A percentile compares a stretch with the other conserved stretches of the same genome.
Evolutionary conservation across 2,888 invertebrate genomes (phyloP).

Genomic region (Himalopsyche japonica): DNA sequence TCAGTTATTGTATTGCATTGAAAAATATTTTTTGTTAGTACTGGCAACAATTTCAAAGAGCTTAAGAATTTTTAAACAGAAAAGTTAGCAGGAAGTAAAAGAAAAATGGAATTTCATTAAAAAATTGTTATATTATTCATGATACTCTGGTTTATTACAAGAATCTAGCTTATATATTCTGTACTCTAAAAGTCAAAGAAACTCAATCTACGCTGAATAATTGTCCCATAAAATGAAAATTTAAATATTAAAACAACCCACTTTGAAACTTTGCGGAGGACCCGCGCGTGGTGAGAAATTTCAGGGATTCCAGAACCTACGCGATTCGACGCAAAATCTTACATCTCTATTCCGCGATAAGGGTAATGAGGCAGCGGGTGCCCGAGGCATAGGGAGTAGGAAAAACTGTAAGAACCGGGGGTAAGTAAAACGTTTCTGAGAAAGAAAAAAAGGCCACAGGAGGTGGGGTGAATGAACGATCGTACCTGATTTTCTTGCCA

Average conservation of each 20-base stretch:
- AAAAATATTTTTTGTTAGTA: no score
- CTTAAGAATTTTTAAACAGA: no score
- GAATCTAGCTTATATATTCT: not conserved
- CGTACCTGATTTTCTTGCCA: conserved; percentile 24
- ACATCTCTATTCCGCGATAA: conserved; percentile 35
- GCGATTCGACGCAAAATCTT: conserved; percentile 35
- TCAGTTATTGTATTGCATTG: no score
- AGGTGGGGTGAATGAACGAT: conserved; percentile 24
- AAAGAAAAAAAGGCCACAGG: conserved; percentile 25
- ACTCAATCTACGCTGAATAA: not conserved
- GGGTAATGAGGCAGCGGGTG: conserved; percentile 36
- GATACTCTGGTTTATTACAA: not conserved
- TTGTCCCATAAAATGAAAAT: conserved; percentile 1
- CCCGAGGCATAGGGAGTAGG: conserved; percentile 24
- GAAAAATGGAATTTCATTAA: not conserved
- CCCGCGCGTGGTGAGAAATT: conserved; percentile 12
- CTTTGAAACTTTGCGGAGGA: conserved; percentile 9
- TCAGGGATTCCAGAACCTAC: conserved; percentile 20
- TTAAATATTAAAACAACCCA: not conserved
- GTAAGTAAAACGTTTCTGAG: conserved; percentile 25
- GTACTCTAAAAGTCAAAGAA: not conserved
- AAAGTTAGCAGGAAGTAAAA: not conserved
- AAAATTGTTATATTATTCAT: not conserved
- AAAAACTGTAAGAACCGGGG: not conserved
- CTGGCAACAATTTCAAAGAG: no score